These are phyloP conservation scores for Parotia lawesii DNA, from an alignment of 2,113 vertebrate species.

Conservation along the genomic window DNA sequence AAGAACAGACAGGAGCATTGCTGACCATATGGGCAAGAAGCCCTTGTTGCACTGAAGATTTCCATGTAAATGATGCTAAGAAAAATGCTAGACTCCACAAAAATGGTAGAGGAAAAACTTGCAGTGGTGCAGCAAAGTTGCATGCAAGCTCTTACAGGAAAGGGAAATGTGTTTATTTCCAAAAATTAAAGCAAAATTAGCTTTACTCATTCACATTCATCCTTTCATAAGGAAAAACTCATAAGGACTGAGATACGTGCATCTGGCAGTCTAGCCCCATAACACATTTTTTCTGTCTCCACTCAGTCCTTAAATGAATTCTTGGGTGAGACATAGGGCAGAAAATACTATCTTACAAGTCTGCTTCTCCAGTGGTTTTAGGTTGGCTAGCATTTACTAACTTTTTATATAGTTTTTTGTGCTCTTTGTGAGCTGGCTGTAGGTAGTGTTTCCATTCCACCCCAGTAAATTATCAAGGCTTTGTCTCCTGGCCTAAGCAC, in stretches of 20 bases:
- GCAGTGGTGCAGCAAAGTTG: neutral
- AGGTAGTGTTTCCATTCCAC: neutral
- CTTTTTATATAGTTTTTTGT: neutral
- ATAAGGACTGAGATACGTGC: neutral
- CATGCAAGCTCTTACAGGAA: neutral
- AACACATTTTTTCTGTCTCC: neutral
- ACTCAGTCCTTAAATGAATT: neutral
- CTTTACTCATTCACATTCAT: neutral
- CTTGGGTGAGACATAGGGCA: accelerated
- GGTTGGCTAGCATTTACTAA: neutral
- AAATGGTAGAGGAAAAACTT: neutral
- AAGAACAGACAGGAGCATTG: neutral
- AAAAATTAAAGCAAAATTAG: neutral
- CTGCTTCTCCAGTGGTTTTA: neutral
- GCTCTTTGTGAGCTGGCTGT: neutral
- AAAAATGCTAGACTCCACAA: neutral
- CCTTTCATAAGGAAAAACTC: neutral
- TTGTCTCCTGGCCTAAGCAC: neutral
- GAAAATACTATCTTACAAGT: neutral
- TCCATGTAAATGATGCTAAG: neutral
- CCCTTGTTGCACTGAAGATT: neutral
- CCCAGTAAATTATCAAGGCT: neutral
- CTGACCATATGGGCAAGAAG: neutral
- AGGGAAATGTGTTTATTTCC: neutral
- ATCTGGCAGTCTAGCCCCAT: neutral